Evolutionary conservation across 2,888 invertebrate species (phyloP), one percentile per base, ranked within the genome.

Genomic region (Diplolepis rosae): DNA sequence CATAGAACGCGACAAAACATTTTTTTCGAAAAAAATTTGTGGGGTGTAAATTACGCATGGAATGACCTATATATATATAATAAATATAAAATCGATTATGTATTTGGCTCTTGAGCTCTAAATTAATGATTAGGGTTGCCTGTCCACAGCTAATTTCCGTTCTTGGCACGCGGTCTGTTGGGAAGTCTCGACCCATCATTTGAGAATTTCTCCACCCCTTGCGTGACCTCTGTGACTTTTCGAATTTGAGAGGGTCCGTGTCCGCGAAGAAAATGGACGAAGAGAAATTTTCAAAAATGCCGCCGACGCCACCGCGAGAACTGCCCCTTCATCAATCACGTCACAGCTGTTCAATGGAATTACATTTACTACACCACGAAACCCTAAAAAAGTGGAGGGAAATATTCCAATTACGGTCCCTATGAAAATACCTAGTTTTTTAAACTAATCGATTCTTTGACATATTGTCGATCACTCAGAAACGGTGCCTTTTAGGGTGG

Each of bases 271-370:
- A 35, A 71, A 45, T 66, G 73, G 69, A 77, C 75, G 75, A 72
- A 75, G 71, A 71, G 65, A 71, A 70, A 72, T 73, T 72, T 77
- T 73, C 50, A 54, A 72, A 73, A 66, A 66, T 70, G 61, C 48
- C 35, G 45, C 39, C 61, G 70, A 52, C 67, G 71, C 72, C 66
- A 72, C 76, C 68, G 42, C 70, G 66, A 72, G 69, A 71, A 73
- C 74, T 70, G 75, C 77, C 76, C 72, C 76, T 70, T 77, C 77
- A 77, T 77, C 72, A 77, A 77, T 77, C 77, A 75, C 73, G 72
- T 66, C 70, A 68, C 77, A 77, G 77, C 75, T 77, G 77, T 72
- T 73, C 73, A 72, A 52, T 68, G 69, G 1, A 24, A 51, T 2
- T 51, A 7, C 18, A 3, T 35, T 9, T 7, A 35, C 2, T 35